phyloP scores from a whole-genome alignment of 2,888 invertebrate species.

The Ernsta delagoae region DNA sequence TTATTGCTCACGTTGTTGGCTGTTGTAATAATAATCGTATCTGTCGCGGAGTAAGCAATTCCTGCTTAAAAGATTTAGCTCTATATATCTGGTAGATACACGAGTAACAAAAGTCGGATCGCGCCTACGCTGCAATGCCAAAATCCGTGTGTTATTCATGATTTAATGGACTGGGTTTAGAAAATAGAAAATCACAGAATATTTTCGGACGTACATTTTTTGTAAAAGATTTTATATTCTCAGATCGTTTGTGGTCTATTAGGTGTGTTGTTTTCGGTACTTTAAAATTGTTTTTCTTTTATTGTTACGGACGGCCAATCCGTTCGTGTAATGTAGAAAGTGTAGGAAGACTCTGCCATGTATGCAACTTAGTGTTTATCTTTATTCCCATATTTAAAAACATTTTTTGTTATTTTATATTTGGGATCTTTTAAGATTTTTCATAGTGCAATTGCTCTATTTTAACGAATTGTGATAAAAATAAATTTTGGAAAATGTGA shows the following conservation, averaged over 20 bases:
- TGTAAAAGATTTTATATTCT: constrained; percentile 1
- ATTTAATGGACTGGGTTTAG: constrained; percentile 38
- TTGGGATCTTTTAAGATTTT: too few relatives aligned
- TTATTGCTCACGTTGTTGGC: constrained; percentile 3
- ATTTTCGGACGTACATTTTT: constrained; percentile 34
- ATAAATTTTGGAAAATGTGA: not conserved
- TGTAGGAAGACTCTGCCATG: too few relatives aligned
- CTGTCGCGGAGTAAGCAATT: constrained; percentile 11
- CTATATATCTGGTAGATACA: constrained; percentile 68
- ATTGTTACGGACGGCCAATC: too few relatives aligned
- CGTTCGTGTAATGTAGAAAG: too few relatives aligned
- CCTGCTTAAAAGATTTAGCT: constrained; percentile 6
- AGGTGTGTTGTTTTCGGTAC: not conserved
- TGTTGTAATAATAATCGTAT: not conserved
- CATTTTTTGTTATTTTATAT: too few relatives aligned
- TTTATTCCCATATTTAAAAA: too few relatives aligned
- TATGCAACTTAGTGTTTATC: too few relatives aligned
- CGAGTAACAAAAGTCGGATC: constrained; percentile 57
- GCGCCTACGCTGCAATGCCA: constrained; percentile 63
- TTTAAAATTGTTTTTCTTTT: not conserved
- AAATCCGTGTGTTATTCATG: constrained; percentile 50
- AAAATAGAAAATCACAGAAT: constrained; percentile 35
- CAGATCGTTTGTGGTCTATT: constrained; percentile 13
- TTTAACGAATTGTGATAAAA: not conserved
- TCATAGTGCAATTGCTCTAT: too few relatives aligned